Evolutionary conservation across 2,888 invertebrate species (phyloP).

Genomic region (Andrena dorsata): DNA sequence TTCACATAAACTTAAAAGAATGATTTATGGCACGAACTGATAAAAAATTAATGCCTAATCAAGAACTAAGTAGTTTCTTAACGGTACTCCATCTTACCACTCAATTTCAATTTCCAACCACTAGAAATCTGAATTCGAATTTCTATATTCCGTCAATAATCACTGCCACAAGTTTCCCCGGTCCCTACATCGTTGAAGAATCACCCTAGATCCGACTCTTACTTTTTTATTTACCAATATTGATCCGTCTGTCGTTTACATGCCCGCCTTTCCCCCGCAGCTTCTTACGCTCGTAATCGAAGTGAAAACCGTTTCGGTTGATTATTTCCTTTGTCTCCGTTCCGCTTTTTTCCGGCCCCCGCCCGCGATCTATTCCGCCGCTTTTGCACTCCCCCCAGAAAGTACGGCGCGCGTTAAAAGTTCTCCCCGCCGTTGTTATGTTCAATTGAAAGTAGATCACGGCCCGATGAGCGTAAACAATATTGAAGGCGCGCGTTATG

Average conservation of each 20-base stretch:
- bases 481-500: slow-evolving; percentile 52
- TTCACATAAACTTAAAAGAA: too few relatives aligned
- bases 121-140: too few relatives aligned
- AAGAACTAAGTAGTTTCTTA: too few relatives aligned
- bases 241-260: background rate
- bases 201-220: background rate
- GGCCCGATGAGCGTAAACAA: slow-evolving; percentile 35
- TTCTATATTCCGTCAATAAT: background rate
- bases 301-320: slow-evolving; percentile 23
- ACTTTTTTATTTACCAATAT: slow-evolving; percentile 14
- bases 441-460: slow-evolving; percentile 39
- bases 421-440: slow-evolving; percentile 26
- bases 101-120: too few relatives aligned
- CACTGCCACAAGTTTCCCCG: background rate
- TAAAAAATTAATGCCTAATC: too few relatives aligned
- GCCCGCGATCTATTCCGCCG: background rate
- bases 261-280: background rate
- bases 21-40: too few relatives aligned
- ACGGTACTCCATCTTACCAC: too few relatives aligned
- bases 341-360: slow-evolving; percentile 2
- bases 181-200: background rate
- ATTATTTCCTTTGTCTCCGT: slow-evolving; percentile 17
- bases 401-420: slow-evolving; percentile 10
- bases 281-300: slow-evolving; percentile 2
- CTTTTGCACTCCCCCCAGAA: background rate